These are phyloP conservation scores for Sclerurus mexicanus DNA, from an alignment of 2,113 vertebrate genomes.

Conservation along the genomic window DNA sequence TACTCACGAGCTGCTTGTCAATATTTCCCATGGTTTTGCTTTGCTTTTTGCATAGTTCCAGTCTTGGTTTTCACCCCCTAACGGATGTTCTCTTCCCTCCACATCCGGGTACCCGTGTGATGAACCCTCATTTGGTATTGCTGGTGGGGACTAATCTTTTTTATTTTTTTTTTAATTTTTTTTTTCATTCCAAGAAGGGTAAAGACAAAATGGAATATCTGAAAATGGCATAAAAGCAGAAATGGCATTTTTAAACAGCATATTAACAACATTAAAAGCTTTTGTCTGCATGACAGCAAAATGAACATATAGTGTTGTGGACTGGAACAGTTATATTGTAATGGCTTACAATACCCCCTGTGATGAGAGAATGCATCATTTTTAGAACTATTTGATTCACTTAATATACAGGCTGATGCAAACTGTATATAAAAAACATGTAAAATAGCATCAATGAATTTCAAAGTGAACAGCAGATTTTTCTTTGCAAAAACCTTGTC, in stretches of 20 bases:
- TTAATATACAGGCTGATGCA: constrained; percentile 89
- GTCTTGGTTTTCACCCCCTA: constrained; percentile 2
- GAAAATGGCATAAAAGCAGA: constrained; percentile 81
- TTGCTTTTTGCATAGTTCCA: constrained; percentile 13
- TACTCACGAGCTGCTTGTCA: neutral
- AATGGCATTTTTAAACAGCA: constrained; percentile 82
- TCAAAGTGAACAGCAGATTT: constrained; percentile 82
- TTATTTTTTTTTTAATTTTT: constrained; percentile 10
- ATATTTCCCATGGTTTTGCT: constrained; percentile 41
- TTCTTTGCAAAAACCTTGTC: constrained; percentile 80
- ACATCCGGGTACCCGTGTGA: constrained; percentile 2
- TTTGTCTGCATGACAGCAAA: constrained; percentile 85
- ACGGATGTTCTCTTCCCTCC: neutral
- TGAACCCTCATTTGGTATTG: constrained; percentile 50
- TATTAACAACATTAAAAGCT: constrained; percentile 87
- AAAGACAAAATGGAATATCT: constrained; percentile 80
- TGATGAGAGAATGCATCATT: constrained; percentile 86
- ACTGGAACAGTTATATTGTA: constrained; percentile 95
- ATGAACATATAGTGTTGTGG: constrained; percentile 89
- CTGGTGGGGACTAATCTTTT: neutral
- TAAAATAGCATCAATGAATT: constrained; percentile 92
- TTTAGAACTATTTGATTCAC: constrained; percentile 89
- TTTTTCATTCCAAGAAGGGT: constrained; percentile 64
- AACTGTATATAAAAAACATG: constrained; percentile 90
- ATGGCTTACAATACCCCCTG: constrained; percentile 91